phyloP scores from a whole-genome alignment of 2,888 invertebrate genomes.

The Eupelmus urozonus region DNA sequence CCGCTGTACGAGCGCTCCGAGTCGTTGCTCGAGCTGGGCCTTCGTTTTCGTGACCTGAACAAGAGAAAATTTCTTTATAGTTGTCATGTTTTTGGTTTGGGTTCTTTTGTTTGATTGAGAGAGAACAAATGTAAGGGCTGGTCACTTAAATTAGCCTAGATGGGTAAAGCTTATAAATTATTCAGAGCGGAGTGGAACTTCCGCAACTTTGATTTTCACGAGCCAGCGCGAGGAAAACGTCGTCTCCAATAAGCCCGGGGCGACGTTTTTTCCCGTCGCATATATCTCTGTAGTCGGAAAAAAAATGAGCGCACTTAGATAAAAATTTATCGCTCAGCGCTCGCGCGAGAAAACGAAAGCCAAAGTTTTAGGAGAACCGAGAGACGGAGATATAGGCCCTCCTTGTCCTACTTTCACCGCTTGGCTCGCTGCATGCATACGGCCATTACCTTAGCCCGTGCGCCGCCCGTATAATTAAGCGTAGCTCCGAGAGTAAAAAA shows the following conservation, averaged over 20 bases:
- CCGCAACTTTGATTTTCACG: background rate
- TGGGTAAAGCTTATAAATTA: no score
- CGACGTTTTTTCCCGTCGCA: no score
- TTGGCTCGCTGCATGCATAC: background rate
- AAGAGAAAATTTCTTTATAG: no score
- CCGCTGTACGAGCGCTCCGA: constrained; percentile 75
- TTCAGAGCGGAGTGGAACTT: background rate
- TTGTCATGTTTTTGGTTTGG: no score
- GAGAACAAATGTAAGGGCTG: constrained; percentile 3
- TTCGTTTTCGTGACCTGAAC: constrained; percentile 92
- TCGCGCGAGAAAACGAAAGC: constrained; percentile 1
- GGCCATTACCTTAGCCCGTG: constrained; percentile 3
- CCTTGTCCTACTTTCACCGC: constrained; percentile 53
- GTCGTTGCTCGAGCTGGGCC: constrained; percentile 89
- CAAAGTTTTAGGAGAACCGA: constrained; percentile 31
- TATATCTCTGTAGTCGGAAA: no score
- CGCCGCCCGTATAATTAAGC: no score
- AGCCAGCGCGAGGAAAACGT: background rate
- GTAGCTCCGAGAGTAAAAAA: background rate
- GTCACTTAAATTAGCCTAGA: no score
- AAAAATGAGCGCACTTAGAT: constrained; percentile 13
- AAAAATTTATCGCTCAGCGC: constrained; percentile 14
- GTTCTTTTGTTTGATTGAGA: no score
- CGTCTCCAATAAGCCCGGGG: no score
- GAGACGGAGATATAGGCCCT: constrained; percentile 19